Base-by-base conservation (phyloP, 2,888 invertebrate species). In the Trypoxylon attenuatum region DNA sequence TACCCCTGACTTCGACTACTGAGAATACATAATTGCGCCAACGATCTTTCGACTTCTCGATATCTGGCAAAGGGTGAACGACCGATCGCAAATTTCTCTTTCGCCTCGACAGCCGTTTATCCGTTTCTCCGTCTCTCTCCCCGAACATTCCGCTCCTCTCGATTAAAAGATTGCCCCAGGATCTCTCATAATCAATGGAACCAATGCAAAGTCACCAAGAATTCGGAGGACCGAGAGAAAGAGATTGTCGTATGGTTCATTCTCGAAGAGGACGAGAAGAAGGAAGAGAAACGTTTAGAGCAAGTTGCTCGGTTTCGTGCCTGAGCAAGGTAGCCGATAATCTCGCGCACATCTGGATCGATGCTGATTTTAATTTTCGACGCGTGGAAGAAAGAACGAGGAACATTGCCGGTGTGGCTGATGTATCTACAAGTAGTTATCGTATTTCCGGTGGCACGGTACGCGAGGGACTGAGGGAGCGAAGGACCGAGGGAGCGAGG, bases 361-460 rank as follows among this genome's bases (percentile, higher is more conserved):
- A 49, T 22, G 57, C 58, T 52, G 59, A 60, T 49, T 59, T 27
- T 57, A 59, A 59, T 62, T n/a, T n/a, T 63, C 43, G n/a, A 19
- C 29, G 19, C 4, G n/a, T 2, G n/a, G n/a, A n/a, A n/a, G n/a
- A n/a, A n/a, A n/a, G n/a, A n/a, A n/a, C n/a, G n/a, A 5, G 16
- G 18, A 13, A 39, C 45, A 53, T 53, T 19, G 29, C 23, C 16
- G 1, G 5, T 18, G 49, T 13, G n/a, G 29, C 39, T 29, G 23
- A 39, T 21, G 46, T 54, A 75, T 75, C 72, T 64, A 29, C 59
- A 23, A 51, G 53, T 50, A 53, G 49, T 75, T 72, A 67, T 72
- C 72, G 59, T 55, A 62, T 76, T 76, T 75, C 76, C 74, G 73
- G 57, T 62, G 23, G 51, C 61, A 68, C 41, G 62, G 3, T 29